Evolutionary conservation across 2,888 invertebrate genomes (phyloP).

Genomic region (Anticlea derivata): DNA sequence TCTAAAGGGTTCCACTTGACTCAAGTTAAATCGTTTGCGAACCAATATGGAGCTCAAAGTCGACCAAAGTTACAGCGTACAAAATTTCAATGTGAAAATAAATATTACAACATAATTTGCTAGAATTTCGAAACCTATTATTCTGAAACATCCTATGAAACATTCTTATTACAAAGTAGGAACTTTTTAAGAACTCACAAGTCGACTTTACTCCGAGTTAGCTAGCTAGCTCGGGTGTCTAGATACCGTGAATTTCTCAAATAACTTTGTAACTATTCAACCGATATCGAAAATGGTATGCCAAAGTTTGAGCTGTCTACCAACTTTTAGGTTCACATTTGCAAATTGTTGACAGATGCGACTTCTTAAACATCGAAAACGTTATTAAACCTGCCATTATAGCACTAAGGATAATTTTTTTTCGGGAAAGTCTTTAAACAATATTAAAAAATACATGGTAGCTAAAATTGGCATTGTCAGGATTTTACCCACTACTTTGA

Average conservation of each 20-base stretch:
- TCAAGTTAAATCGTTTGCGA: conserved; percentile 5
- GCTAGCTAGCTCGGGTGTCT: neutral
- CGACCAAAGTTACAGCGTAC: neutral
- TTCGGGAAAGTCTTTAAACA: too few species aligned
- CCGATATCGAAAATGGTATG: conserved; percentile 10
- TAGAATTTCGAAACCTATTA: too few species aligned
- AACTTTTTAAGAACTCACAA: neutral
- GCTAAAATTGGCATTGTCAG: too few species aligned
- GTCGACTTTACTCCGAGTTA: neutral
- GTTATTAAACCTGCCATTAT: too few species aligned
- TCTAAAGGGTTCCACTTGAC: conserved; percentile 1
- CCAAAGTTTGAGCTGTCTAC: conserved; percentile 5
- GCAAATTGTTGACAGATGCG: neutral
- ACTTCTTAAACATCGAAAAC: too few species aligned
- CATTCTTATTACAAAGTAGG: neutral
- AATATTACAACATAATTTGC: too few species aligned
- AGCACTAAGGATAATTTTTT: too few species aligned
- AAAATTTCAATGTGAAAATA: too few species aligned
- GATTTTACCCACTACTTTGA: too few species aligned
- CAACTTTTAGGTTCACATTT: neutral
- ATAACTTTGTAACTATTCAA: conserved; percentile 15
- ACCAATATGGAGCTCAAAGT: conserved; percentile 1
- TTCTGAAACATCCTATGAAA: too few species aligned
- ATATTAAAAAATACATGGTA: too few species aligned
- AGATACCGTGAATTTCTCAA: conserved; percentile 6